Percentiles rank a stretch among this genome's conserved stretches.
These are phyloP conservation scores for Caenorhabditis macrosperma DNA, from an alignment of 2,888 invertebrate species.

Conservation along the genomic window DNA sequence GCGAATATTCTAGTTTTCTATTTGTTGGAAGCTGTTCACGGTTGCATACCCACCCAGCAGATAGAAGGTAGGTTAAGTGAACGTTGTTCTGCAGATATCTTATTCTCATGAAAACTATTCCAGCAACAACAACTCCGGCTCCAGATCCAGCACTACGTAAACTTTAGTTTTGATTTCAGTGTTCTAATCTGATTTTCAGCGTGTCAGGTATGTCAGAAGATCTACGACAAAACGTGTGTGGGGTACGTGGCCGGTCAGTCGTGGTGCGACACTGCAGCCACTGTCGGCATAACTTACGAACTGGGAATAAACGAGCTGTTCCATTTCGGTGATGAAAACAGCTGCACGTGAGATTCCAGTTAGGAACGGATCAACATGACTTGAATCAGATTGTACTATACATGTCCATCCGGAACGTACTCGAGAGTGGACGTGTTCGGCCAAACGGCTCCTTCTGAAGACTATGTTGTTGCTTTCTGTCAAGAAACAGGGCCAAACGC, in stretches of 20 bases:
- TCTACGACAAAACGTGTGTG: neutral
- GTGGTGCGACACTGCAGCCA: neutral
- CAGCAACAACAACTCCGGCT: neutral
- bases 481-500: conserved; percentile 28
- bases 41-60: conserved; percentile 25
- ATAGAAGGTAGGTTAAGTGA: conserved; percentile 4
- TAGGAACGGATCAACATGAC: too few relatives aligned
- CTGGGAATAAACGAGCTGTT: too few relatives aligned
- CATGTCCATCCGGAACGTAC: conserved; percentile 26
- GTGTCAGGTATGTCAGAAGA: neutral
- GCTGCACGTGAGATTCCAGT: neutral
- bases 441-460: neutral
- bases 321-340: neutral
- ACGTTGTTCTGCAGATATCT: too few relatives aligned
- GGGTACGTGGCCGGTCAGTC: neutral
- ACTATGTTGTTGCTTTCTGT: conserved; percentile 11
- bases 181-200: neutral
- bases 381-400: too few relatives aligned
- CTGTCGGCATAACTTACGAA: too few relatives aligned
- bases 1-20: neutral
- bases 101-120: too few relatives aligned
- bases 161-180: neutral
- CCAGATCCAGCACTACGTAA: neutral
- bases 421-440: neutral
- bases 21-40: neutral